phyloP scores from a whole-genome alignment of 2,888 invertebrate genomes.

The Acanthococcus lagerstroemiae region DNA sequence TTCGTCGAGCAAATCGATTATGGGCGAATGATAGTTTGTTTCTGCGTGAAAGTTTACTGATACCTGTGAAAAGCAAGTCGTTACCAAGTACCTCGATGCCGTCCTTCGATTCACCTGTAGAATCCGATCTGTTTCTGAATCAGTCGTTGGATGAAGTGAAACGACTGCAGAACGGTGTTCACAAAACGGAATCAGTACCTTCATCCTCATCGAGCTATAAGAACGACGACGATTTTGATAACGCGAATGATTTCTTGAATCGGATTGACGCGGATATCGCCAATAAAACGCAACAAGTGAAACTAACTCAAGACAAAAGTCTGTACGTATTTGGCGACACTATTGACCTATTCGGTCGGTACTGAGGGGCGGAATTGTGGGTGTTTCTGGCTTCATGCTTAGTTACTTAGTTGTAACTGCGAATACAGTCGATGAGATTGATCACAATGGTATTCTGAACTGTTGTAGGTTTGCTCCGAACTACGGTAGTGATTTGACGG shows the following conservation, averaged over 20 bases:
- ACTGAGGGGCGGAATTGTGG: too few species aligned
- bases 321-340: conserved; percentile 56
- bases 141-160: conserved; percentile 21
- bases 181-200: conserved; percentile 17
- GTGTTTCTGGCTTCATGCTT: too few species aligned
- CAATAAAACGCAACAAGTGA: conserved; percentile 70
- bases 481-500: conserved; percentile 5
- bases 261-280: conserved; percentile 78
- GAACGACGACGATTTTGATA: conserved; percentile 54
- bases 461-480: conserved; percentile 18
- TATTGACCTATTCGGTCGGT: too few species aligned
- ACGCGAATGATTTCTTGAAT: conserved; percentile 67
- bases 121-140: conserved; percentile 42
- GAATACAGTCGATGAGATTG: too few species aligned
- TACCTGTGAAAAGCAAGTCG: conserved; percentile 51
- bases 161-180: conserved; percentile 7
- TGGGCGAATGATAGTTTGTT: conserved; percentile 91
- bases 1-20: conserved; percentile 78
- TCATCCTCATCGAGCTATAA: conserved; percentile 27
- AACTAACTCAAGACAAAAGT: conserved; percentile 66
- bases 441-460: too few species aligned
- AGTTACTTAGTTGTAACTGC: too few species aligned
- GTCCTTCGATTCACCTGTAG: conserved; percentile 38
- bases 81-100: conserved; percentile 27
- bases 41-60: conserved; percentile 74